A percentile compares a stretch with the other conserved stretches of the same genome.
Conservation (phyloP, 2,113 vertebrate genomes). For the Dicrurus megarhynchus region DNA sequence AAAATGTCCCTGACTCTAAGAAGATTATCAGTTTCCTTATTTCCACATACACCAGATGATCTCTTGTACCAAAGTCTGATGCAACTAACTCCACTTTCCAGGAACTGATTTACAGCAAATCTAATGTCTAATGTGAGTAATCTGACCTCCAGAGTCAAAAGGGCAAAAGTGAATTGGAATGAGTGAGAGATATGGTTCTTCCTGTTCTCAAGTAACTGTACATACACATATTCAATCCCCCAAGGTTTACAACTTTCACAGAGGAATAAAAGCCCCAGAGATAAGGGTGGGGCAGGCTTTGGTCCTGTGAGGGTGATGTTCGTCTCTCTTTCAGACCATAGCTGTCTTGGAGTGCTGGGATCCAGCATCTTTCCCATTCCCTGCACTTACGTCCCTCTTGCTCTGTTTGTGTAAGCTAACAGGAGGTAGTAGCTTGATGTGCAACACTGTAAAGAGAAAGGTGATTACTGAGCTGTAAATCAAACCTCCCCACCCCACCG, state of each 20-base stretch:
- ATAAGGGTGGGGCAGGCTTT: neutral
- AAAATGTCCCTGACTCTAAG: neutral
- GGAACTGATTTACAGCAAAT: neutral
- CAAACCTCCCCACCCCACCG: neutral
- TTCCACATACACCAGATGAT: neutral
- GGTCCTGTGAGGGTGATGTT: neutral
- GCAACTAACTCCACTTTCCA: neutral
- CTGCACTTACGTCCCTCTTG: neutral
- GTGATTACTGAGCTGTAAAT: neutral
- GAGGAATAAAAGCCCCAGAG: neutral
- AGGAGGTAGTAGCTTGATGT: neutral
- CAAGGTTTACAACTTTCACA: neutral
- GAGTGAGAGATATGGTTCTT: accelerated
- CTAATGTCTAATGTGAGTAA: neutral
- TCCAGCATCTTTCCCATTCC: accelerated
- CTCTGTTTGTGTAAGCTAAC: neutral
- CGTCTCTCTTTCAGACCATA: neutral
- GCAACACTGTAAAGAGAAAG: neutral
- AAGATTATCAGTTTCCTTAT: neutral
- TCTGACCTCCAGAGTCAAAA: neutral
- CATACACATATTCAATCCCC: neutral
- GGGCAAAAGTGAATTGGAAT: neutral
- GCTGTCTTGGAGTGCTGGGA: neutral
- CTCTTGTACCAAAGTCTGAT: neutral
- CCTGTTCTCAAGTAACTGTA: neutral